Conservation (phyloP, 1,140 invertebrate species). For the Galleria mellonella region DNA sequence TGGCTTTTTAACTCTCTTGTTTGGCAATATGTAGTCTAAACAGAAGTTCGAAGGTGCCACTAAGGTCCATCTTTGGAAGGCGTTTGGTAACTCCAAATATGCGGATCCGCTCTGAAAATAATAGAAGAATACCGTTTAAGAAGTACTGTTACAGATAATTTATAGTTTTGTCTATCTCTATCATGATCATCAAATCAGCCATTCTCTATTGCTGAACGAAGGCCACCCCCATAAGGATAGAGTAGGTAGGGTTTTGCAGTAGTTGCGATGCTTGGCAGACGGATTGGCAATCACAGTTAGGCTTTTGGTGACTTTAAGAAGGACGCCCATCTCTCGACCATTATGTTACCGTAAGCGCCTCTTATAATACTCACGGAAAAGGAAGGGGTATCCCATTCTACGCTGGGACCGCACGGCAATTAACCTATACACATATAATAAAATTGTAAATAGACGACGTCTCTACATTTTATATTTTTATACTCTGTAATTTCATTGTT, state of each 20-base stretch:
- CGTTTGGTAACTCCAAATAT: slow-evolving; percentile 12
- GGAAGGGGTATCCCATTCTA: too few relatives aligned
- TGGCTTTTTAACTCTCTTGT: background rate
- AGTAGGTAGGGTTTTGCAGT: background rate
- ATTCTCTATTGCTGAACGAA: background rate
- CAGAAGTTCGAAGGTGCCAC: slow-evolving; percentile 3
- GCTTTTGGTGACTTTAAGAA: too few relatives aligned
- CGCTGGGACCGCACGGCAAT: too few relatives aligned
- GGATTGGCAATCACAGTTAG: too few relatives aligned
- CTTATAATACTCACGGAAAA: too few relatives aligned
- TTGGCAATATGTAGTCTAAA: slow-evolving; percentile 8
- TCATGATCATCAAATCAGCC: background rate
- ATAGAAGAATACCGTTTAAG: background rate
- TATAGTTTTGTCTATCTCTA: background rate
- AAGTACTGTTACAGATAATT: too few relatives aligned
- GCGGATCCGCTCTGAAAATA: slow-evolving; percentile 8
- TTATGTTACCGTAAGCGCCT: too few relatives aligned
- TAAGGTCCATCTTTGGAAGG: slow-evolving; percentile 8
- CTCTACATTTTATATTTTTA: too few relatives aligned
- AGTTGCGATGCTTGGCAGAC: background rate
- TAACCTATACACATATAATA: too few relatives aligned
- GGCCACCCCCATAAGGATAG: background rate
- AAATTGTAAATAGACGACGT: too few relatives aligned
- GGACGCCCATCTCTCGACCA: too few relatives aligned
- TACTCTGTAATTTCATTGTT: too few relatives aligned